Percentiles rank a stretch among this genome's conserved stretches.
Conservation (phyloP, 2,797 vertebrate genomes). For the Gymnothorax javanicus region DNA sequence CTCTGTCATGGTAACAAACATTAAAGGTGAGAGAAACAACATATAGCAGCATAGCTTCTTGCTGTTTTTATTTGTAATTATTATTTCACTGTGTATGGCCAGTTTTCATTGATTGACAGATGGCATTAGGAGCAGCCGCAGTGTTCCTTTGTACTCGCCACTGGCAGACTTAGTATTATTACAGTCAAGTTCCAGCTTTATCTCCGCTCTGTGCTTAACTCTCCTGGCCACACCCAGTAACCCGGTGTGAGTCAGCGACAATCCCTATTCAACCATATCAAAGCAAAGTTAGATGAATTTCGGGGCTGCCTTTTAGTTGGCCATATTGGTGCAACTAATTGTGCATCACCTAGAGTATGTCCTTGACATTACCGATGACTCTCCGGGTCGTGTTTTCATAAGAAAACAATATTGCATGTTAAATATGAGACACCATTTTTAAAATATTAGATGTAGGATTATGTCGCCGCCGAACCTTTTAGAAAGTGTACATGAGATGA, state of each 20-base stretch:
- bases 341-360: background rate
- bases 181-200: background rate
- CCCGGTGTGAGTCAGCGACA: background rate
- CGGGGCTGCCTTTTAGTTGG: background rate
- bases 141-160: too few species aligned
- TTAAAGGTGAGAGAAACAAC: background rate
- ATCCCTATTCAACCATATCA: background rate
- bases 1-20: background rate
- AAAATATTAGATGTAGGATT: background rate
- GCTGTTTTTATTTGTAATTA: background rate
- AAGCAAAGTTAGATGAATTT: background rate
- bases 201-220: background rate
- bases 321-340: background rate
- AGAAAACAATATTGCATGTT: background rate
- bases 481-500: background rate
- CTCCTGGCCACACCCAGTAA: background rate
- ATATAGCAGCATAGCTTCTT: background rate
- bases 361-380: background rate
- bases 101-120: background rate
- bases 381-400: background rate
- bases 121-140: too few species aligned
- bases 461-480: background rate
- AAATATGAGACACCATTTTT: background rate
- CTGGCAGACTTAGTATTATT: background rate
- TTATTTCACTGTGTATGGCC: background rate